Conservation (phyloP, 2,888 invertebrate genomes). For the Eretmocerus hayati region DNA sequence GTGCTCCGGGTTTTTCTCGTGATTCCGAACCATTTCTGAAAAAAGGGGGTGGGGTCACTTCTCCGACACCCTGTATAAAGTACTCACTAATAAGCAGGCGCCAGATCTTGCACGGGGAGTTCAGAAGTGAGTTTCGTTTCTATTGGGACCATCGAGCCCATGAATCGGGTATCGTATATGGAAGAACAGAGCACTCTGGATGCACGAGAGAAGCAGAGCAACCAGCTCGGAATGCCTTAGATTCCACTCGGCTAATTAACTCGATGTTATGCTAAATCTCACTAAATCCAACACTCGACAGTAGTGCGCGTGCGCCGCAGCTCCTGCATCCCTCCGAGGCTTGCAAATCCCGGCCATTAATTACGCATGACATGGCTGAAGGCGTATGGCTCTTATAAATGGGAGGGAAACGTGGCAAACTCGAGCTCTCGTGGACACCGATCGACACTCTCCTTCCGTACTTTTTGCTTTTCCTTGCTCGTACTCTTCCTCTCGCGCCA, state of each 20-base stretch:
- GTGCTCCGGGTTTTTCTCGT: too few species aligned
- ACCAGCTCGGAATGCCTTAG: constrained; percentile 33
- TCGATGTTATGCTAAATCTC: constrained; percentile 43
- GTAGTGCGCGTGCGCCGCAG: constrained; percentile 5
- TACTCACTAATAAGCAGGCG: too few species aligned
- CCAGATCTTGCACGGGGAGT: too few species aligned
- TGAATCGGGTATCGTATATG: too few species aligned
- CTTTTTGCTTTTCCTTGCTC: not conserved
- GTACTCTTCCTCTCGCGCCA: not conserved
- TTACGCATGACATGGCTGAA: constrained; percentile 1
- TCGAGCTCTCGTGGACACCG: constrained; percentile 4
- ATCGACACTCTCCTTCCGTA: constrained; percentile 8
- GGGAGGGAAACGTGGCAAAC: not conserved
- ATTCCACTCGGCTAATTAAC: constrained; percentile 45
- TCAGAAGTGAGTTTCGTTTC: too few species aligned
- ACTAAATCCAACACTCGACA: constrained; percentile 37
- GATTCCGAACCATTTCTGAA: too few species aligned
- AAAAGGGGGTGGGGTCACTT: too few species aligned
- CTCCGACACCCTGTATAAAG: too few species aligned
- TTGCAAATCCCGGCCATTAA: constrained; percentile 17
- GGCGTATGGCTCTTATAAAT: too few species aligned
- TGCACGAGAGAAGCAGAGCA: too few species aligned
- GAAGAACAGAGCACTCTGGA: too few species aligned
- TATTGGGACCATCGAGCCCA: too few species aligned
- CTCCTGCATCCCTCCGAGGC: constrained; percentile 2